A percentile compares a stretch with the other conserved stretches of the same genome.
These are phyloP conservation scores for Hydropotes inermis DNA, from an alignment of 2,113 vertebrate genomes.

Conservation along the genomic window DNA sequence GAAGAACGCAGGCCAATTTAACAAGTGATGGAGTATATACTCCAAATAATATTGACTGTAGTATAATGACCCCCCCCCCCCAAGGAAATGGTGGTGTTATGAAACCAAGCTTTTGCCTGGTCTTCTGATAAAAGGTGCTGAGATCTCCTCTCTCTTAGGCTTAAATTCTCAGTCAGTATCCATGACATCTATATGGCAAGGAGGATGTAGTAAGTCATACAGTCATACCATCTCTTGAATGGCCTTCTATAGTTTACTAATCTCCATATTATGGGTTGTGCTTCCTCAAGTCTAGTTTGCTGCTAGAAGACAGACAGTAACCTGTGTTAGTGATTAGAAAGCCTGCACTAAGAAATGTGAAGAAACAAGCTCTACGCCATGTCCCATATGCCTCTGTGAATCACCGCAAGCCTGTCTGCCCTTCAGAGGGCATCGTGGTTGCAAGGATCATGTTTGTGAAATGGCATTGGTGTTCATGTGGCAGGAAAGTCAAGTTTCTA, in stretches of 20 bases:
- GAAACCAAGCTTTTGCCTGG: neutral
- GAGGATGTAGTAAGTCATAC: neutral
- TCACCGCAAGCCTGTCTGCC: neutral
- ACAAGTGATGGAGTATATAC: neutral
- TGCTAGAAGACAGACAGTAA: neutral
- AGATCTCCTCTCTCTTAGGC: neutral
- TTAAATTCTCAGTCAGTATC: neutral
- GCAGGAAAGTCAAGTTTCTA: neutral
- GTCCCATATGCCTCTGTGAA: neutral
- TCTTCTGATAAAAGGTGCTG: neutral
- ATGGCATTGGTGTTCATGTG: neutral
- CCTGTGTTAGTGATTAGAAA: neutral
- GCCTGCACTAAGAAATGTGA: neutral
- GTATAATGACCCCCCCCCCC: neutral
- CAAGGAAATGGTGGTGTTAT: neutral
- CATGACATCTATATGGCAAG: neutral
- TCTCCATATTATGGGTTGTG: neutral
- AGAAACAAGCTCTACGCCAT: neutral
- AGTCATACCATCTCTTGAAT: neutral
- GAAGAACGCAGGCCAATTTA: neutral
- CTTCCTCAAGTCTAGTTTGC: neutral
- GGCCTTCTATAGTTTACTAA: neutral
- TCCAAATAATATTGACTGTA: neutral
- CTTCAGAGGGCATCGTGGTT: neutral
- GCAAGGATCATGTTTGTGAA: neutral